Evolutionary conservation across 37 sponge, comb jelly and placozoan genomes (phyloP).

Genomic region (Hexactinellida sp.): DNA sequence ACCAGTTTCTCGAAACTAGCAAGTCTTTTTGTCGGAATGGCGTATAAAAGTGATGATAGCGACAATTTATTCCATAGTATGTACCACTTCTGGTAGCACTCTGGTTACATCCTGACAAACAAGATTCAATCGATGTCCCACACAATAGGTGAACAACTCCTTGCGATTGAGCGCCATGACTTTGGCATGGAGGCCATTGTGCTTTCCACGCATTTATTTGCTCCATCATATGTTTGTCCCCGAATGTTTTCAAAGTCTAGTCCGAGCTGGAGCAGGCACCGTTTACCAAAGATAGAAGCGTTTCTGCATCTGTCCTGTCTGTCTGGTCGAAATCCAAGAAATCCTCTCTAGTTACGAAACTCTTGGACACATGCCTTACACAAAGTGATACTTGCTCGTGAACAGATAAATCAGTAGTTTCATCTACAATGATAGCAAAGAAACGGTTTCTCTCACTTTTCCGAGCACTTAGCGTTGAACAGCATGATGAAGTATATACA

Average conservation of each 20-base stretch:
- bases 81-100: background rate
- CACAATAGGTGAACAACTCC: background rate
- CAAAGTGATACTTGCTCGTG: background rate
- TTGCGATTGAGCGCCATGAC: background rate
- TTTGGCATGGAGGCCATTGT: background rate
- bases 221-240: background rate
- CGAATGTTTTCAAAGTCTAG: background rate
- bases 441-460: background rate
- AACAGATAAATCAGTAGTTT: background rate
- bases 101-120: background rate
- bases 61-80: background rate
- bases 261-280: background rate
- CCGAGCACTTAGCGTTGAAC: background rate
- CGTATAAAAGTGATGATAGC: background rate
- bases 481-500: background rate
- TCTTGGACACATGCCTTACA: background rate
- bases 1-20: background rate
- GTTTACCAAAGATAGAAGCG: background rate
- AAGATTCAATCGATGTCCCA: background rate
- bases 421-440: background rate
- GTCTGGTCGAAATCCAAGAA: background rate
- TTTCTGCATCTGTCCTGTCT: background rate
- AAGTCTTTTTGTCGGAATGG: background rate
- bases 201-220: background rate
- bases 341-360: background rate